These are phyloP conservation scores for Polylopha cassiicola DNA, from an alignment of 2,888 invertebrate species.

Conservation along the genomic window DNA sequence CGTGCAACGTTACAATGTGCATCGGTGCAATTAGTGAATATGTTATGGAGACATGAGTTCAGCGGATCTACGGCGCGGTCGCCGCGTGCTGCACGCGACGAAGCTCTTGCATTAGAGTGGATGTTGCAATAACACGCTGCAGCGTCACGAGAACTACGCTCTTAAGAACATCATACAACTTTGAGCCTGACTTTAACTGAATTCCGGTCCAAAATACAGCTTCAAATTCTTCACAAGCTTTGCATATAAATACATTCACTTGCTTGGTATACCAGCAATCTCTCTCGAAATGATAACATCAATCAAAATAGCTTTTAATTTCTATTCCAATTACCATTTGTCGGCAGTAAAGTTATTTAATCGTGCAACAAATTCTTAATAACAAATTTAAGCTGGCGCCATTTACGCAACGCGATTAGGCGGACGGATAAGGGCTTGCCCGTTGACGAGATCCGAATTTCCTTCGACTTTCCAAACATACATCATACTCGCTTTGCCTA, in stretches of 20 bases:
- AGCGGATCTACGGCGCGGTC: constrained; percentile 54
- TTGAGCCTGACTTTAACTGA: too few species aligned
- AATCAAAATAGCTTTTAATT: constrained; percentile 13
- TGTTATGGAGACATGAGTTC: constrained; percentile 41
- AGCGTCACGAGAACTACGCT: constrained; percentile 40
- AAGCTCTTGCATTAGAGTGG: constrained; percentile 28
- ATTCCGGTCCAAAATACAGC: too few species aligned
- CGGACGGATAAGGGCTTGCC: constrained; percentile 37
- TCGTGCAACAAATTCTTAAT: constrained; percentile 31
- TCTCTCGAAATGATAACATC: too few species aligned
- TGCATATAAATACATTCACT: too few species aligned
- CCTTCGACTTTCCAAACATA: constrained; percentile 31
- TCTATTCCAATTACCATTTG: constrained; percentile 21
- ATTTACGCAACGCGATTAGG: constrained; percentile 42
- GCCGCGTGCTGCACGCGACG: constrained; percentile 58
- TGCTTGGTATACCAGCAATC: too few species aligned
- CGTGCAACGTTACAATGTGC: constrained; percentile 14
- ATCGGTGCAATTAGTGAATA: constrained; percentile 24
- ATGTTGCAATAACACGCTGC: constrained; percentile 48
- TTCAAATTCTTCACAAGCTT: too few species aligned
- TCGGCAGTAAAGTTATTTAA: constrained; percentile 20
- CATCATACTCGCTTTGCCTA: constrained; percentile 22
- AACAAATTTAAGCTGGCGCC: constrained; percentile 33
- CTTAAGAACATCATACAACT: too few species aligned
- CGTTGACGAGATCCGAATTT: constrained; percentile 34